Percentiles rank a stretch among this genome's conserved stretches.
These are phyloP conservation scores for Metopia argyrocephala DNA, from an alignment of 2,888 invertebrate genomes.

Conservation along the genomic window DNA sequence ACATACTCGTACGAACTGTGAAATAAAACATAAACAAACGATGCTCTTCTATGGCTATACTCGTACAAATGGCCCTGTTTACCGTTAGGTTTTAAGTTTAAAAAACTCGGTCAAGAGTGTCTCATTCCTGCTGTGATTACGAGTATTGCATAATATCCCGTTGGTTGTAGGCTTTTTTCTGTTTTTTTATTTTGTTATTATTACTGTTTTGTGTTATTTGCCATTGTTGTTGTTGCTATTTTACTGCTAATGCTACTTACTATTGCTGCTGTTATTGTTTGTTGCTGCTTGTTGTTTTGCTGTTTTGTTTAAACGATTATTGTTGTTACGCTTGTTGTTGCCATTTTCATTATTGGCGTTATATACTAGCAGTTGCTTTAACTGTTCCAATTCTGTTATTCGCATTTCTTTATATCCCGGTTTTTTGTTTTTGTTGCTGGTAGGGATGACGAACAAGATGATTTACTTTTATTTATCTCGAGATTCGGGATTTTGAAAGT, in stretches of 20 bases:
- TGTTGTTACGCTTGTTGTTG: constrained; percentile 16
- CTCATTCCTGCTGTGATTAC: constrained; percentile 76
- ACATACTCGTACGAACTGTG: constrained; percentile 16
- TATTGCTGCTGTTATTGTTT: constrained; percentile 38
- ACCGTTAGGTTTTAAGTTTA: constrained; percentile 74
- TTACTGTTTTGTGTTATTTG: neutral
- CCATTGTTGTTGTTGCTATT: neutral
- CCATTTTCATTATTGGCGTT: constrained; percentile 24
- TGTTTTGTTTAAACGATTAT: constrained; percentile 15
- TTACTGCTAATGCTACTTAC: constrained; percentile 9
- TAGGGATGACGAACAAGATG: too few relatives aligned
- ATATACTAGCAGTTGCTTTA: constrained; percentile 34
- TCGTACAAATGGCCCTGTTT: constrained; percentile 48
- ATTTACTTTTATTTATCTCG: too few relatives aligned
- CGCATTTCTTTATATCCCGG: constrained; percentile 19
- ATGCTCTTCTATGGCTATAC: constrained; percentile 36
- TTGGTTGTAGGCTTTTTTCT: constrained; percentile 61
- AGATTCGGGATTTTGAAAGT: too few relatives aligned
- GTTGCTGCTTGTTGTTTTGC: constrained; percentile 31
- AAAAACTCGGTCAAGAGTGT: constrained; percentile 77
- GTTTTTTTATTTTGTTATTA: constrained; percentile 20
- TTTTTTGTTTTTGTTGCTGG: constrained; percentile 38
- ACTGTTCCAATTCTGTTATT: constrained; percentile 35
- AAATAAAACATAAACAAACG: neutral
- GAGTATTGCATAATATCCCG: constrained; percentile 77